Conservation (phyloP, 2,888 invertebrate species). For the Hirtodrosophila confusa region DNA sequence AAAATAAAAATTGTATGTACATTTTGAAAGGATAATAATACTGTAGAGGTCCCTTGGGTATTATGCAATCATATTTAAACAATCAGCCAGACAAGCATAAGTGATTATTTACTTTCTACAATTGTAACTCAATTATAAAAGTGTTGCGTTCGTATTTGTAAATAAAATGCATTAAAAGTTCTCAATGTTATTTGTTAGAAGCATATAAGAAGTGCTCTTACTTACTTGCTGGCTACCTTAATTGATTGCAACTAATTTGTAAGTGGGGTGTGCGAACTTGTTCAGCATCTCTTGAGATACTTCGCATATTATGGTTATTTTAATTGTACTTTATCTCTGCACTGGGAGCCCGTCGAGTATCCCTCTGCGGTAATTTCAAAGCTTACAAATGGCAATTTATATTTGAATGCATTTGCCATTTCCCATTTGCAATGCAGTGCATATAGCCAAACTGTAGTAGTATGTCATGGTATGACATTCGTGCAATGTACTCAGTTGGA, state of each 20-base stretch:
- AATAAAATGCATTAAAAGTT: too few relatives aligned
- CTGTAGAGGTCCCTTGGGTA: too few relatives aligned
- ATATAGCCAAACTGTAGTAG: constrained; percentile 1
- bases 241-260: constrained; percentile 44
- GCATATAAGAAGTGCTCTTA: too few relatives aligned
- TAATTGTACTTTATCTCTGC: constrained; percentile 43
- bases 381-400: constrained; percentile 42
- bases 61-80: too few relatives aligned
- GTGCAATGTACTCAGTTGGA: constrained; percentile 37
- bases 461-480: constrained; percentile 48
- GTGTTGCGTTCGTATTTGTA: too few relatives aligned
- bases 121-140: constrained; percentile 4
- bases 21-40: too few relatives aligned
- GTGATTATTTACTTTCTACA: constrained; percentile 5
- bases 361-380: constrained; percentile 28
- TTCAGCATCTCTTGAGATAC: constrained; percentile 22
- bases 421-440: constrained; percentile 15
- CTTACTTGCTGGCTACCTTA: constrained; percentile 1
- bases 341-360: constrained; percentile 1
- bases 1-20: too few relatives aligned
- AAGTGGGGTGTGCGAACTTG: constrained; percentile 25
- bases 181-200: too few relatives aligned
- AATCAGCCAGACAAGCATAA: not conserved
- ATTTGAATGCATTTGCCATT: constrained; percentile 32
- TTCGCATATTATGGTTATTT: constrained; percentile 19